phyloP scores from a whole-genome alignment of 1,140 invertebrate species.

The Leptinotarsa lineolata region DNA sequence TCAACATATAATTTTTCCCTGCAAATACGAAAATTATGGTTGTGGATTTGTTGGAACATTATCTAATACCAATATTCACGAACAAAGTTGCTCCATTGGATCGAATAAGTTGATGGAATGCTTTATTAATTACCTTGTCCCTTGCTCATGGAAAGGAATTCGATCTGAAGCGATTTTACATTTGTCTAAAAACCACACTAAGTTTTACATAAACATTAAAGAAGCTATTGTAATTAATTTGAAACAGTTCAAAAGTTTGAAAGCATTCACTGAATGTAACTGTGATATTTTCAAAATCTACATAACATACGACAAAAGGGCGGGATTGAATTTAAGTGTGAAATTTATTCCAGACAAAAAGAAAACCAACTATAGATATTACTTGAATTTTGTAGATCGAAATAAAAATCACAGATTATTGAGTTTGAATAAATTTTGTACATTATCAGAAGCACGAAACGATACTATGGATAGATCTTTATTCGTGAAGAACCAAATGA shows the following conservation, averaged over 20 bases:
- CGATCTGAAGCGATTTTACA: not conserved
- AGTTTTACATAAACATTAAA: not conserved
- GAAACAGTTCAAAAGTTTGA: not conserved
- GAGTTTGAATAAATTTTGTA: not conserved
- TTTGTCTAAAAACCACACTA: not conserved
- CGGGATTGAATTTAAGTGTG: not conserved
- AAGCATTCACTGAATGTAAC: not conserved
- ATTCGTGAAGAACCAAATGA: not conserved
- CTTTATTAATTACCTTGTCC: slow-evolving; percentile 27
- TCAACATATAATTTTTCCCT: slow-evolving; percentile 29
- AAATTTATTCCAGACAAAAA: not conserved
- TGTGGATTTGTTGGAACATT: slow-evolving; percentile 26
- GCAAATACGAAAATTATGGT: slow-evolving; percentile 24
- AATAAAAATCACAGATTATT: not conserved
- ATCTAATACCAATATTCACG: slow-evolving; percentile 24
- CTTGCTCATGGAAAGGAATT: slow-evolving; percentile 31
- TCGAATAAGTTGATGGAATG: not conserved
- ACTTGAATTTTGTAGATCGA: not conserved
- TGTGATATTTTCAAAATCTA: not conserved
- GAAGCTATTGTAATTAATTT: not conserved
- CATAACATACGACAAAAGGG: not conserved
- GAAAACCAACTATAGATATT: not conserved
- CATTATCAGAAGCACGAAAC: not conserved
- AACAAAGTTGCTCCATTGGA: slow-evolving; percentile 32
- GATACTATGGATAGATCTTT: not conserved